Percentiles rank a stretch among this genome's conserved stretches.
phyloP scores from a whole-genome alignment of 2,888 invertebrate species.

The Orthosia gracilis region DNA sequence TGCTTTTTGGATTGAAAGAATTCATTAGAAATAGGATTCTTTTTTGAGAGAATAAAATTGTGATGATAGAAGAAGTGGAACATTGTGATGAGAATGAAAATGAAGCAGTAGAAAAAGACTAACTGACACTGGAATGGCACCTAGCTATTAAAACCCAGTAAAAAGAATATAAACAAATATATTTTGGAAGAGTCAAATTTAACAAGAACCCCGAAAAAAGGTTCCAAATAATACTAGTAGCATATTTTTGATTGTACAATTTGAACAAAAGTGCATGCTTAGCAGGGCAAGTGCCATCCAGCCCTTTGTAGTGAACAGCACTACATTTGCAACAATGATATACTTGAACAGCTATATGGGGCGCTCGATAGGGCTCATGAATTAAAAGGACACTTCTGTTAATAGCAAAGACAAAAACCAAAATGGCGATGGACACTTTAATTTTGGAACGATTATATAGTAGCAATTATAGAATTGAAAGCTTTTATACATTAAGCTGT shows the following conservation, averaged over 20 bases:
- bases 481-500: background rate
- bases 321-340: constrained; percentile 76
- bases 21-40: background rate
- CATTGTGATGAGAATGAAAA: background rate
- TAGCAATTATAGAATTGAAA: background rate
- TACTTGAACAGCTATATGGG: constrained; percentile 69
- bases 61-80: background rate
- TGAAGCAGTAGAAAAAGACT: background rate
- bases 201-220: background rate
- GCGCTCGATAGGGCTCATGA: constrained; percentile 64
- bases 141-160: too few relatives aligned
- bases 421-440: constrained; percentile 24
- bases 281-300: constrained; percentile 49
- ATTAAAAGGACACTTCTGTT: constrained; percentile 62
- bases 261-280: constrained; percentile 45
- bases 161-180: background rate
- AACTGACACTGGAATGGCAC: background rate
- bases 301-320: constrained; percentile 71
- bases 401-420: constrained; percentile 55
- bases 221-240: constrained; percentile 13
- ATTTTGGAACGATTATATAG: background rate
- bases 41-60: background rate
- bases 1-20: constrained; percentile 26
- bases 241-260: constrained; percentile 43
- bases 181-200: background rate